Conservation (phyloP, 1,140 invertebrate genomes). For the Ceratina japonica region DNA sequence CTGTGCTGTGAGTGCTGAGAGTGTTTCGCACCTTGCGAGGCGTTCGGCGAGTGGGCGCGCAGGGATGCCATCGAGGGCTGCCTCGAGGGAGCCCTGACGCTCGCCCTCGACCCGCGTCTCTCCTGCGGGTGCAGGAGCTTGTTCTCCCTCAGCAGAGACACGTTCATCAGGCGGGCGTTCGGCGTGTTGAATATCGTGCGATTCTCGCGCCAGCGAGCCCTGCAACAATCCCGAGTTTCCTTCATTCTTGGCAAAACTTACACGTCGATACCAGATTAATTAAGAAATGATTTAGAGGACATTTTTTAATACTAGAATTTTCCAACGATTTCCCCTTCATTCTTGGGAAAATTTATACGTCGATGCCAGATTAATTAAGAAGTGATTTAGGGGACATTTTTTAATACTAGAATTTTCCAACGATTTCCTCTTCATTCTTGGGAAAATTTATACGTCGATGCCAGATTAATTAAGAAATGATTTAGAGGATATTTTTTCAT, state of each 20-base stretch:
- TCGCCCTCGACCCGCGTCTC: constrained; percentile 87
- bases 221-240: constrained; percentile 75
- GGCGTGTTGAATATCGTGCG: constrained; percentile 96
- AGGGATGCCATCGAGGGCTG: constrained; percentile 91
- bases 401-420: no score
- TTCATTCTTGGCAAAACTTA: no score
- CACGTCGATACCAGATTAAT: no score
- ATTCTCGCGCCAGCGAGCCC: constrained; percentile 94
- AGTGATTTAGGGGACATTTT: no score
- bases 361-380: no score
- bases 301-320: no score
- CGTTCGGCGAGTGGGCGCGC: constrained; percentile 87
- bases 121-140: constrained; percentile 89
- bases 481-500: no score
- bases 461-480: not conserved
- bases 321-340: no score
- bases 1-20: constrained; percentile 74
- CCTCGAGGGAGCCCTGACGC: constrained; percentile 87
- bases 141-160: constrained; percentile 89
- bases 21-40: constrained; percentile 86
- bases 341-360: no score
- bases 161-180: constrained; percentile 94
- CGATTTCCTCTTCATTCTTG: no score
- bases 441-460: not conserved
- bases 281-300: no score